Evolutionary conservation across 2,113 vertebrate species (phyloP).

Genomic region (Poecilia latipinna): DNA sequence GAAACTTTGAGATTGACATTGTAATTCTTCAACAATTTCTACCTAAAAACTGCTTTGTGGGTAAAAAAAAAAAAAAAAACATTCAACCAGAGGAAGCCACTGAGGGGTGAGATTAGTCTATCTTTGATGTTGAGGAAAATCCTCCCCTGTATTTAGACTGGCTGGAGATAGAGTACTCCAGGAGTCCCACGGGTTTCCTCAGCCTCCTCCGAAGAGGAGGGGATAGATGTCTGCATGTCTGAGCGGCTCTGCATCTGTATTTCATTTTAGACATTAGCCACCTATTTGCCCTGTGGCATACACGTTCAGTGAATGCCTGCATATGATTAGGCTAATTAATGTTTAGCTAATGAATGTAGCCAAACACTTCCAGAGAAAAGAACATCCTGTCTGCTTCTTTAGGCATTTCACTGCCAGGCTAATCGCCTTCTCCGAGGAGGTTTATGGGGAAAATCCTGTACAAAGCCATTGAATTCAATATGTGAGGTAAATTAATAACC

Average conservation of each 20-base stretch:
- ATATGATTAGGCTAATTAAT: constrained; percentile 67
- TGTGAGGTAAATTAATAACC: background rate
- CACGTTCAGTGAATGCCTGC: constrained; percentile 58
- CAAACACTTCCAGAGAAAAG: background rate
- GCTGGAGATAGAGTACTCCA: constrained; percentile 23
- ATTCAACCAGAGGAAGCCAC: background rate
- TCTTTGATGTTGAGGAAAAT: constrained; percentile 38
- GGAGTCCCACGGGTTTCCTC: constrained; percentile 39
- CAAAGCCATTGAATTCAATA: background rate
- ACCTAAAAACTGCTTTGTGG: background rate
- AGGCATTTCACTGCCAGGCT: constrained; percentile 1
- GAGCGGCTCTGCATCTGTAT: constrained; percentile 6
- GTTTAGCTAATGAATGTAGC: constrained; percentile 24
- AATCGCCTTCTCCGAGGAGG: background rate
- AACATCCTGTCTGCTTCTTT: constrained; percentile 13
- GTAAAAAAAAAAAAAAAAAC: background rate
- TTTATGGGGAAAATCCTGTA: background rate
- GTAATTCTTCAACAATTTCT: constrained; percentile 9
- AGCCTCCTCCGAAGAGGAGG: constrained; percentile 1
- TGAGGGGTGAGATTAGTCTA: constrained; percentile 16
- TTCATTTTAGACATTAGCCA: constrained; percentile 41
- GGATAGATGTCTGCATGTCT: background rate
- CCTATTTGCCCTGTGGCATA: constrained; percentile 45
- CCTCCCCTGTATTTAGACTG: constrained; percentile 24
- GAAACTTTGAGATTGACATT: background rate